Evolutionary conservation across 37 sponge, comb jelly and placozoan genomes (phyloP), one percentile per base, ranked within the genome.

Genomic region (Bolinopsis microptera): DNA sequence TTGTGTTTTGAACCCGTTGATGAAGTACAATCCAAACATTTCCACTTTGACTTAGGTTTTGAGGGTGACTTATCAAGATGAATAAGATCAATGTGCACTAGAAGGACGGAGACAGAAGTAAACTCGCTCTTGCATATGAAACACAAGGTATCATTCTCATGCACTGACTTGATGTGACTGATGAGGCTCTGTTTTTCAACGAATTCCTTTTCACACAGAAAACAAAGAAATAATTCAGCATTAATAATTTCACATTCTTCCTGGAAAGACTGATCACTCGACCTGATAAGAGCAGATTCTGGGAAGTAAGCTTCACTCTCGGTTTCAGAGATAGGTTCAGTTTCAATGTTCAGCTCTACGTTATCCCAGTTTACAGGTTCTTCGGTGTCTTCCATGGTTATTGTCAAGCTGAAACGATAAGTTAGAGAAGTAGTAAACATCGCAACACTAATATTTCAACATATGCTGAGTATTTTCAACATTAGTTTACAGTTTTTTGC

Each of bases 321-420:
- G 3, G 23, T 30, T 3, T 77, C 80, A 22, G 32, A 16, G 9
- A 1, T 3, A 32, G 80, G 32, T 16, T 27, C 32, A 32, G 13
- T 36, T 32, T 77, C 80, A 3, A 77, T 77, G 36, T 77, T 77
- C 35, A 77, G 80, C 32, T 77, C 80, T 22, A 77, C 80, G 28
- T 27, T 36, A 34, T 77, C 80, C 80, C 80, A 77, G 35, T 77
- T 36, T 35, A 77, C 32, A 77, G 35, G 21, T 24, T 70, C 74
- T 30, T 70, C 74, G n/a, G n/a, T n/a, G 13, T 48, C 61, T 48
- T 48, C 61, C 61, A 48, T 48, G 61, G 61, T 48, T 72, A 72
- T 3, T 72, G 74, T 28, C 30, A 23, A 72, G 3, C 30, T 72
- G 74, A 72, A 24, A 28, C 74, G 26, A 72, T 22, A 67, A 67